Evolutionary conservation across 1,140 invertebrate genomes (phyloP).

Genomic region (Leptestheria dahalacensis): DNA sequence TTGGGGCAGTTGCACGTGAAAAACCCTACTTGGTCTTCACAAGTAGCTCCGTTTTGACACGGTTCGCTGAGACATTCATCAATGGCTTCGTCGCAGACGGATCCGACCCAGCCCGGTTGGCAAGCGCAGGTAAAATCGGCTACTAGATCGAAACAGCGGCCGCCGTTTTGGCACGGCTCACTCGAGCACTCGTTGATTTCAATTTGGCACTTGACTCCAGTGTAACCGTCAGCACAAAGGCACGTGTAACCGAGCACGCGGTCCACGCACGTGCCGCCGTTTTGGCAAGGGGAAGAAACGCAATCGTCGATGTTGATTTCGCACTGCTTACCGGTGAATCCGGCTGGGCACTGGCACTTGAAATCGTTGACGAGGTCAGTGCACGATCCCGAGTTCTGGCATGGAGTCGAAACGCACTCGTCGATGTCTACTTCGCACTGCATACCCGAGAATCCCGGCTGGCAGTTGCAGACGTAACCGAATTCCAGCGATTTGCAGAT

Average conservation of each 20-base stretch:
- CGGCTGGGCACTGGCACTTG: conserved; percentile 69
- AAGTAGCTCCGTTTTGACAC: conserved; percentile 30
- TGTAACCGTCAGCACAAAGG: conserved; percentile 26
- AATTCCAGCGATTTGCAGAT: conserved; percentile 21
- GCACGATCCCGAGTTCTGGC: conserved; percentile 49
- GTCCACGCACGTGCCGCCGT: conserved; percentile 37
- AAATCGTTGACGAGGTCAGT: conserved; percentile 66
- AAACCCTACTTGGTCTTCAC: conserved; percentile 20
- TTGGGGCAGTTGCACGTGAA: conserved; percentile 59
- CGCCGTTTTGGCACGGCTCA: conserved; percentile 39
- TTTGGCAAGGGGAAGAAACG: conserved; percentile 34
- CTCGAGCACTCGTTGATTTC: conserved; percentile 29
- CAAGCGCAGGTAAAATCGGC: conserved; percentile 42
- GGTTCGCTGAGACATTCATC: conserved; percentile 32
- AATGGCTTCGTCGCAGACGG: conserved; percentile 32
- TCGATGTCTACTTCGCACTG: conserved; percentile 27
- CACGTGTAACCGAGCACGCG: conserved; percentile 30
- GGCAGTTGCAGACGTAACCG: conserved; percentile 23
- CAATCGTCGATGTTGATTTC: conserved; percentile 37
- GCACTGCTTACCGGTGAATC: conserved; percentile 42
- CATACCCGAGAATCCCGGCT: conserved; percentile 23
- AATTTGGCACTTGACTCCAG: conserved; percentile 32
- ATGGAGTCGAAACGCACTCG: conserved; percentile 28
- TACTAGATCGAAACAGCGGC: conserved; percentile 32
- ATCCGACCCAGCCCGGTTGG: conserved; percentile 36